These are phyloP conservation scores for Hippocampus guttulatus DNA, from an alignment of 2,113 vertebrate species.

Conservation along the genomic window DNA sequence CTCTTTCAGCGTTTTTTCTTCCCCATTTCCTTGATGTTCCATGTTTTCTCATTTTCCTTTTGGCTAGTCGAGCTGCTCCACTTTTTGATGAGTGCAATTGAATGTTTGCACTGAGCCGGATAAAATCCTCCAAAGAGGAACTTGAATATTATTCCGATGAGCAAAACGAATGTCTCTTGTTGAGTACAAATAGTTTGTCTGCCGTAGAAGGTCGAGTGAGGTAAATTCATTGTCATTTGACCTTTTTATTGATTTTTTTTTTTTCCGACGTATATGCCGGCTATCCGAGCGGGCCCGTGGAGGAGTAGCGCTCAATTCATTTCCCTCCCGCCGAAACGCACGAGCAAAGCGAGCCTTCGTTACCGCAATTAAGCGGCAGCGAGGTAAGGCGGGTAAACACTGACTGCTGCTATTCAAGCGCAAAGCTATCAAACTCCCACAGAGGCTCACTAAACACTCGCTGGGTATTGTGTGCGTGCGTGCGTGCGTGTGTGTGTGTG, in stretches of 20 bases:
- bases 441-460: neutral
- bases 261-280: neutral
- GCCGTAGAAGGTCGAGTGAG: neutral
- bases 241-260: neutral
- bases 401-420: constrained; percentile 28
- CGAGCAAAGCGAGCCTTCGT: neutral
- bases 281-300: too few species aligned
- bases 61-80: too few species aligned
- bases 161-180: neutral
- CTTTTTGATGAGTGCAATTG: neutral
- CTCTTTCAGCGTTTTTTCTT: neutral
- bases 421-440: constrained; percentile 25
- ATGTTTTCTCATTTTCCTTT: neutral
- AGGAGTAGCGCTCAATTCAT: neutral
- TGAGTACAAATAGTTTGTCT: neutral
- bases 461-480: neutral
- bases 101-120: too few species aligned
- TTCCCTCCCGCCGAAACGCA: neutral
- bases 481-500: constrained; percentile 3
- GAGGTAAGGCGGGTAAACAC: constrained; percentile 13
- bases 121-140: too few species aligned
- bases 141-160: neutral
- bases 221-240: neutral
- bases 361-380: constrained; percentile 5
- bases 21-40: neutral